A percentile compares a stretch with the other conserved stretches of the same genome.
Evolutionary conservation across 2,888 invertebrate species (phyloP).

Genomic region (Thymelicus sylvestris): DNA sequence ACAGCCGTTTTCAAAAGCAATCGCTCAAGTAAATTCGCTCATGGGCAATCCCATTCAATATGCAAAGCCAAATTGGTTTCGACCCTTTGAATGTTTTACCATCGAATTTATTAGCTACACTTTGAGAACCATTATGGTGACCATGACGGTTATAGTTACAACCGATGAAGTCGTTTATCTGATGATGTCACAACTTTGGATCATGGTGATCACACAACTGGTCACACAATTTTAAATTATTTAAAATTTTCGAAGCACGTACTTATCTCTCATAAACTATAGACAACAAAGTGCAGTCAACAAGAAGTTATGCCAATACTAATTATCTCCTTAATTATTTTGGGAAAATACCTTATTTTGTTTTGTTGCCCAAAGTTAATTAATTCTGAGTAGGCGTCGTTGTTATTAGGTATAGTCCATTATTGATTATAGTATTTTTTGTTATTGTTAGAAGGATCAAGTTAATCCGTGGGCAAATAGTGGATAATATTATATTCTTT

Average conservation of each 20-base stretch:
- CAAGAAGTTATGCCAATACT: too few species aligned
- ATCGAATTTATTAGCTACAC: constrained; percentile 16
- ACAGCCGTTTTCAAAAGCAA: constrained; percentile 9
- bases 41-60: constrained; percentile 30
- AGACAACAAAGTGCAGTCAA: too few species aligned
- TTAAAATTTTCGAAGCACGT: too few species aligned
- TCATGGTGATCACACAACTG: too few species aligned
- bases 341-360: too few species aligned
- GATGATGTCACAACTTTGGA: too few species aligned
- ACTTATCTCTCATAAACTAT: too few species aligned
- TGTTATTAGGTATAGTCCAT: background rate
- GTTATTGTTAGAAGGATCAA: background rate
- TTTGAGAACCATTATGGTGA: background rate
- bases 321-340: too few species aligned
- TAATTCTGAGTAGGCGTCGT: background rate
- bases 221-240: too few species aligned
- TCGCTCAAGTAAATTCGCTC: background rate
- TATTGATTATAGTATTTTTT: background rate
- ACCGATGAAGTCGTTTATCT: too few species aligned
- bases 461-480: background rate
- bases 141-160: background rate
- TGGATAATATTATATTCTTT: too few species aligned
- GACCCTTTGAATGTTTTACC: constrained; percentile 44
- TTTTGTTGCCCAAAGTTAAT: background rate
- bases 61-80: constrained; percentile 50